These are phyloP conservation scores for Hyperoplus immaculatus DNA, from an alignment of 2,797 vertebrate species.

Conservation along the genomic window DNA sequence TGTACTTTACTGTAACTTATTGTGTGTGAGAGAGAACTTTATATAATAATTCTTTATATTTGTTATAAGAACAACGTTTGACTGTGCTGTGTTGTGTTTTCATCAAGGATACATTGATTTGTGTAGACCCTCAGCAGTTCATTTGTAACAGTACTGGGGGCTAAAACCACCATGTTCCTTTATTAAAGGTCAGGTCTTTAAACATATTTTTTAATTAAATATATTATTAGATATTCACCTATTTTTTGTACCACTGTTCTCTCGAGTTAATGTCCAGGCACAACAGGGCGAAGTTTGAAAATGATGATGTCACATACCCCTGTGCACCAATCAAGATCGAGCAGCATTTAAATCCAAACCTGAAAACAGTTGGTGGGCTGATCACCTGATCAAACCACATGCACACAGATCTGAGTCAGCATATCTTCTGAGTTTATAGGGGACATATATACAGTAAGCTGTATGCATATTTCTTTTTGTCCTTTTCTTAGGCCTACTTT, in stretches of 20 bases:
- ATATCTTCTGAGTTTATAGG: too few species aligned
- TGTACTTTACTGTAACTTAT: constrained; percentile 3
- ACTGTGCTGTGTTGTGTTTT: not conserved
- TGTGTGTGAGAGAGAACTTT: not conserved
- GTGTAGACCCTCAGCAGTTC: too few species aligned
- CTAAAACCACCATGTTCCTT: not conserved
- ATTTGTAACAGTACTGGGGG: not conserved
- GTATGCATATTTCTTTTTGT: not conserved
- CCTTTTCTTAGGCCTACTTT: not conserved
- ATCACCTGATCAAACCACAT: not conserved
- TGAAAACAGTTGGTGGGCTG: not conserved
- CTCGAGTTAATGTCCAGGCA: not conserved
- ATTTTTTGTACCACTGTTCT: too few species aligned
- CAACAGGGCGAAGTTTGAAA: not conserved
- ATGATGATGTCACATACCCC: not conserved
- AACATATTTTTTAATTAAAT: not conserved
- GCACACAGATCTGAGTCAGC: not conserved
- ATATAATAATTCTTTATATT: too few species aligned
- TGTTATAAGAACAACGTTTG: not conserved
- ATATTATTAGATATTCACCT: not conserved
- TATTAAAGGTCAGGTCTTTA: not conserved
- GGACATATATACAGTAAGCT: too few species aligned
- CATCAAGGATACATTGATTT: not conserved
- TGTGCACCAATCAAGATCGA: not conserved
- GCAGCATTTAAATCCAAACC: not conserved